These are phyloP conservation scores for Zosterops pallidus DNA, from an alignment of 2,113 vertebrate species.

Conservation along the genomic window DNA sequence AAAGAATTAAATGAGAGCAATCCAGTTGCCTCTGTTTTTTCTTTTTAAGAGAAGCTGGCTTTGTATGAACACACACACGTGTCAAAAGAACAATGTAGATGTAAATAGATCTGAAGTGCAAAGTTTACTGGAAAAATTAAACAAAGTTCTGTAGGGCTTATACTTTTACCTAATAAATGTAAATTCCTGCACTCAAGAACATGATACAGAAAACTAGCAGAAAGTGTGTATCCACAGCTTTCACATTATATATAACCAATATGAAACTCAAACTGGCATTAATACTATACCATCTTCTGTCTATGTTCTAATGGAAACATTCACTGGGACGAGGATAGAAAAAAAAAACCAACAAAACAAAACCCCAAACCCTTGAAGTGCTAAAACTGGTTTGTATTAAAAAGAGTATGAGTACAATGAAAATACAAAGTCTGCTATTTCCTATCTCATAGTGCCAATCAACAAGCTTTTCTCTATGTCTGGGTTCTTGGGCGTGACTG, in stretches of 20 bases:
- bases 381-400: not conserved
- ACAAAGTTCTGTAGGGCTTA: not conserved
- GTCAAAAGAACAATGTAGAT: not conserved
- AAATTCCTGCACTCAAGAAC: not conserved
- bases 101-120: not conserved
- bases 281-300: not conserved
- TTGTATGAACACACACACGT: not conserved
- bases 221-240: not conserved
- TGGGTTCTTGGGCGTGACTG: not conserved
- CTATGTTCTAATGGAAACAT: not conserved
- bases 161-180: not conserved
- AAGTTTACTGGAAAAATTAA: not conserved
- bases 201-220: not conserved
- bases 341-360: not conserved
- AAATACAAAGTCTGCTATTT: not conserved
- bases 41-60: not conserved
- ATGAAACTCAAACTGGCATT: not conserved
- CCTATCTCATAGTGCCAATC: not conserved
- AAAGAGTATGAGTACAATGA: not conserved
- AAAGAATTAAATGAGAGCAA: not conserved
- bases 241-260: not conserved
- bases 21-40: not conserved
- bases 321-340: not conserved
- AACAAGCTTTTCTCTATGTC: not conserved
- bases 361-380: not conserved